Conservation (phyloP, 2,797 vertebrate genomes). For the Eulemur mongoz region DNA sequence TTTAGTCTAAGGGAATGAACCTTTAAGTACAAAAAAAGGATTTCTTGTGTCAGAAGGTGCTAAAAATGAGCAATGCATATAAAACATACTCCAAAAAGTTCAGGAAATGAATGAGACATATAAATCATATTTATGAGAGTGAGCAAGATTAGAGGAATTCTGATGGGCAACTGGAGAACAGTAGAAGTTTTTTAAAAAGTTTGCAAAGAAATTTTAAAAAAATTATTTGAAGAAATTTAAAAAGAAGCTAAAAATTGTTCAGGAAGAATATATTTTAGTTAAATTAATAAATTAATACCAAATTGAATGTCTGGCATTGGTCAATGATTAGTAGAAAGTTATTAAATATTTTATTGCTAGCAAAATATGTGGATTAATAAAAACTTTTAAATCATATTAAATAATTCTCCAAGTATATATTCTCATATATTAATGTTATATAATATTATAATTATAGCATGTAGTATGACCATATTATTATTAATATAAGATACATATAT, state of each 20-base stretch:
- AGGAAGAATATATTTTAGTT: neutral
- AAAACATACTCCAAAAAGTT: neutral
- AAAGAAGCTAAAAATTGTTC: neutral
- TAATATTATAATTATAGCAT: neutral
- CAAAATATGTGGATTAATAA: neutral
- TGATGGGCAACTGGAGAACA: neutral
- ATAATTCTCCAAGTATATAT: neutral
- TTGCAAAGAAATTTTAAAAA: neutral
- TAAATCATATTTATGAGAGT: neutral
- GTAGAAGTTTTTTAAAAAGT: neutral
- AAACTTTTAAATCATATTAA: neutral
- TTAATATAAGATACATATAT: neutral
- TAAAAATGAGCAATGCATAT: neutral
- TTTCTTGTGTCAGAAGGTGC: neutral
- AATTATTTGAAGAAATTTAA: neutral
- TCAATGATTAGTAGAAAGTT: neutral
- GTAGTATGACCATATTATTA: neutral
- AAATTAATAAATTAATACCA: neutral
- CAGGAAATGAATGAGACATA: neutral
- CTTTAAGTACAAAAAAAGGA: neutral
- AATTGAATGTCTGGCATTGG: neutral
- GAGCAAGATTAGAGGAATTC: neutral
- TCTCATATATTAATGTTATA: neutral
- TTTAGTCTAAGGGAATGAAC: neutral
- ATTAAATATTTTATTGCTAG: neutral